Evolutionary conservation across 2,113 vertebrate species (phyloP).

Genomic region (Oncorhynchus nerka): DNA sequence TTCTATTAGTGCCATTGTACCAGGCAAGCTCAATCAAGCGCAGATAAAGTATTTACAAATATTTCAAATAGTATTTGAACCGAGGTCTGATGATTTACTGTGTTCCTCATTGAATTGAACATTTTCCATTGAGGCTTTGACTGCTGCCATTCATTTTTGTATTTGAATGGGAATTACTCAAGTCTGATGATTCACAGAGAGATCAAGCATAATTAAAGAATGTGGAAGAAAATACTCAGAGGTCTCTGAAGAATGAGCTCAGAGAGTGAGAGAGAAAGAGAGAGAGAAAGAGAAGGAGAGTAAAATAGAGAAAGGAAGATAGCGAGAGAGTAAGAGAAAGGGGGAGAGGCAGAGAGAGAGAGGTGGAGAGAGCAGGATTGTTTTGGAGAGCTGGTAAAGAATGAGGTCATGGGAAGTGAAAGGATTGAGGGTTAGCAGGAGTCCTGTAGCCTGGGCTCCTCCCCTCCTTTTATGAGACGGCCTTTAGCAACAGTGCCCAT

Average conservation of each 20-base stretch:
- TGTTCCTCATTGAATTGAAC: neutral
- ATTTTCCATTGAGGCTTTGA: neutral
- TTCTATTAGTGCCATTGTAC: no score
- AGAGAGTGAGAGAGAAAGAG: conserved; percentile 10
- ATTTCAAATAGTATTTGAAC: no score
- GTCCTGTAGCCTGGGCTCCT: neutral
- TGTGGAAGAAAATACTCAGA: neutral
- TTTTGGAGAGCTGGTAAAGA: conserved; percentile 39
- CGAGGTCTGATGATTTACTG: no score
- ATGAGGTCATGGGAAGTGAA: conserved; percentile 64
- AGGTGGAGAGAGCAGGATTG: neutral
- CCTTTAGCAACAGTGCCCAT: neutral
- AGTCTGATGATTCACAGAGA: neutral
- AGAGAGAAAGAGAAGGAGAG: neutral
- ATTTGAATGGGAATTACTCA: neutral
- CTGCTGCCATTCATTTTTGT: neutral
- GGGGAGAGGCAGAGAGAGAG: neutral
- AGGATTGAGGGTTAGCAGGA: conserved; percentile 45
- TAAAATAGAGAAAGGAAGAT: neutral
- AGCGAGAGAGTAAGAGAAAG: conserved; percentile 1
- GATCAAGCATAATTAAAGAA: neutral
- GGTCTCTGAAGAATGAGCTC: neutral
- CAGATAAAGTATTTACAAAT: no score
- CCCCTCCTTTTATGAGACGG: conserved; percentile 1
- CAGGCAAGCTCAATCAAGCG: no score